A percentile compares a stretch with the other conserved stretches of the same genome.
These are phyloP conservation scores for Laticauda laticaudata DNA, from an alignment of 2,113 vertebrate genomes.

Conservation along the genomic window DNA sequence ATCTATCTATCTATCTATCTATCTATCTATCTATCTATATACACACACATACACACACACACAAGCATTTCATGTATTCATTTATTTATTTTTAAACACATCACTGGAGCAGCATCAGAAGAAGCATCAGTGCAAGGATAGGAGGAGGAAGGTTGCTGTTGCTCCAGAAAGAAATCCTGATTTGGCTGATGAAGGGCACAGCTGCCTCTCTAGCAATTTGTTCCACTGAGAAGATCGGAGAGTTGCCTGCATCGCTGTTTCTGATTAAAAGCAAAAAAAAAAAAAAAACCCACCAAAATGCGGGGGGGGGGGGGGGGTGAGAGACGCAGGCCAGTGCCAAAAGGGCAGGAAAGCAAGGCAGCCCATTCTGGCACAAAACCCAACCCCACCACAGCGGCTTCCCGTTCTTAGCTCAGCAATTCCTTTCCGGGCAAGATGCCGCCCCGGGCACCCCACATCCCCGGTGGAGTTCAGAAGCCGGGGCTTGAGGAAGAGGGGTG, in stretches of 20 bases:
- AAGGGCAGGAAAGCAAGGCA: neutral
- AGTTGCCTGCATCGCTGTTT: neutral
- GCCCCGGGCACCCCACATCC: neutral
- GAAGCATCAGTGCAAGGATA: neutral
- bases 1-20: no score
- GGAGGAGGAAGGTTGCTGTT: neutral
- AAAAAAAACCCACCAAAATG: neutral
- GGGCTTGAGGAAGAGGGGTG: neutral
- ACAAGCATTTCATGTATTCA: neutral
- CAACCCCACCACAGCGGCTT: neutral
- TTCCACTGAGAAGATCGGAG: neutral
- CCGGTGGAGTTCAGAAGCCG: neutral
- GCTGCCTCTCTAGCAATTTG: neutral
- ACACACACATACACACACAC: no score
- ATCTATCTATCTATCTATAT: no score
- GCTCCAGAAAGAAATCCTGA: neutral
- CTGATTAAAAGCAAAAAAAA: neutral
- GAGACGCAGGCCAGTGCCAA: neutral
- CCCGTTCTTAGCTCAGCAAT: neutral
- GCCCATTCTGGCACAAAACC: neutral
- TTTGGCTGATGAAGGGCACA: neutral
- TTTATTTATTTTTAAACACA: neutral
- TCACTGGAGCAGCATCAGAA: neutral
- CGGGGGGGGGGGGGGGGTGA: accelerated
- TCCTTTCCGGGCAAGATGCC: neutral